Percentiles rank a stretch among this genome's conserved stretches.
Conservation (phyloP, 2,113 vertebrate species). For the Peromyscus leucopus region DNA sequence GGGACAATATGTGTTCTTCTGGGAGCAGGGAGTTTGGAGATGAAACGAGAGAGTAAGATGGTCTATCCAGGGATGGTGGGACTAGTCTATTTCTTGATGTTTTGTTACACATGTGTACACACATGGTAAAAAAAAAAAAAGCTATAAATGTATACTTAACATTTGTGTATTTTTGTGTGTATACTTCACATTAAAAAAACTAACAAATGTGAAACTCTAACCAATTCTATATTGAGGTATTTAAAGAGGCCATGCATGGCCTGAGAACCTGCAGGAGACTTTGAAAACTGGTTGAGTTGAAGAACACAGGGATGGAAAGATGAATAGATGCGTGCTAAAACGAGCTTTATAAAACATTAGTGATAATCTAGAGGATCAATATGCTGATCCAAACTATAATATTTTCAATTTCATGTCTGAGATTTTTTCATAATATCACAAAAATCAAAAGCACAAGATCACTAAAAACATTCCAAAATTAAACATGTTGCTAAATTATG, state of each 20-base stretch:
- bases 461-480: neutral
- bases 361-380: neutral
- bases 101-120: neutral
- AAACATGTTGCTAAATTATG: neutral
- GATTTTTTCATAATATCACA: neutral
- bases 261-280: neutral
- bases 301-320: neutral
- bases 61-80: neutral
- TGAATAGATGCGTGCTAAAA: neutral
- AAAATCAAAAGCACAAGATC: neutral
- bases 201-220: neutral
- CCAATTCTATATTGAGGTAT: too few relatives aligned
- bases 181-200: neutral
- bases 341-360: too few relatives aligned
- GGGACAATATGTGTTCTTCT: neutral
- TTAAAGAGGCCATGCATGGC: neutral
- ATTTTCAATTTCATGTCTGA: neutral
- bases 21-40: neutral
- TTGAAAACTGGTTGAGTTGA: neutral
- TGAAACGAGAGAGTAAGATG: neutral
- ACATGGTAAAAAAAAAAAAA: neutral
- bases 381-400: neutral
- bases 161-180: neutral
- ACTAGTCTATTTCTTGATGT: neutral
- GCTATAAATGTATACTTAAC: neutral